Evolutionary conservation across 2,888 invertebrate species (phyloP).

Genomic region (Harpalus rufipes): DNA sequence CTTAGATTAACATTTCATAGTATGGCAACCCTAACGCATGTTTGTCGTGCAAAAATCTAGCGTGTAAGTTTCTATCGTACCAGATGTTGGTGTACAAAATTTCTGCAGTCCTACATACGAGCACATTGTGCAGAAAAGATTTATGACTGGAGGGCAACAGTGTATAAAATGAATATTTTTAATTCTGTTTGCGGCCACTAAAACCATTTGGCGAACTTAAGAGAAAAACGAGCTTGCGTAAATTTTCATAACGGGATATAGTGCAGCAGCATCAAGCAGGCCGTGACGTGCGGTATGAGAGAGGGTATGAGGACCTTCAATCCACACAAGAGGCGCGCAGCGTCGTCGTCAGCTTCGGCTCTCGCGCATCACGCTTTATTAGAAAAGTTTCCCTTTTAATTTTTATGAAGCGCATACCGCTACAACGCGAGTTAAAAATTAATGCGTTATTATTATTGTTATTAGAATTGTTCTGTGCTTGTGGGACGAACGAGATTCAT

Average conservation of each 20-base stretch:
- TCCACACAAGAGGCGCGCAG: conserved; percentile 26
- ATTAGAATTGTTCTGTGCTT: conserved; percentile 66
- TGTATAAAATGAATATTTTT: conserved; percentile 37
- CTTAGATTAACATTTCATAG: no score
- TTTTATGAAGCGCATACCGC: conserved; percentile 60
- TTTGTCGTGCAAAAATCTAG: no score
- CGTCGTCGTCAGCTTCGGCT: conserved; percentile 7
- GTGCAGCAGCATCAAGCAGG: conserved; percentile 29
- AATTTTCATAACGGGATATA: conserved; percentile 50
- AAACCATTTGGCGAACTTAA: conserved; percentile 25
- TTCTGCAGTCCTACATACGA: no score
- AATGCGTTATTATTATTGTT: conserved; percentile 67
- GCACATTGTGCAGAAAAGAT: neutral
- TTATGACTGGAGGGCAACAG: neutral
- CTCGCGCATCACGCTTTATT: conserved; percentile 50
- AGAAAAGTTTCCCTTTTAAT: conserved; percentile 65
- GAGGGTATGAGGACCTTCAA: neutral
- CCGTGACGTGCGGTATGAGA: neutral
- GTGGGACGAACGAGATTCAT: conserved; percentile 63
- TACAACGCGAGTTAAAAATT: conserved; percentile 58
- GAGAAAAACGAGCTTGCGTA: conserved; percentile 43
- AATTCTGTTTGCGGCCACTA: conserved; percentile 43
- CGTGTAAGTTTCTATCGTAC: no score
- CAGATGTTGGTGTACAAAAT: no score
- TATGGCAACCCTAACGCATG: no score